Evolutionary conservation across 2,888 invertebrate species (phyloP), one percentile per base, ranked within the genome.

Genomic region (Spilarctia lutea): DNA sequence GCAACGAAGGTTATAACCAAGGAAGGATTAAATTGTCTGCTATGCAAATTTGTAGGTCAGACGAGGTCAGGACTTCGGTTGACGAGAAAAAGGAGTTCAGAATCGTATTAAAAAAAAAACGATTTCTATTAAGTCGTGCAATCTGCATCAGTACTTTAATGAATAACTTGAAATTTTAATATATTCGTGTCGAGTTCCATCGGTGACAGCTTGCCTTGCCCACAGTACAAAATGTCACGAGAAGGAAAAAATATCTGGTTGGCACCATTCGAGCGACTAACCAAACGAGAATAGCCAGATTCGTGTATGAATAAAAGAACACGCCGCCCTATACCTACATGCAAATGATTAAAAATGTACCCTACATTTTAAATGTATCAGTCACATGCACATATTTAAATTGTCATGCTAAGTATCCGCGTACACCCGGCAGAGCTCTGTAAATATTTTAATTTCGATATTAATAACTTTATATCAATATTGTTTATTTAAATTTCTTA

Each of bases 391-490:
- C 86, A 89, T 91, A 91, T 90, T 91, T 91, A 90, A 56, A 91
- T 94, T 94, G 93, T 93, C 90, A 94, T 94, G 94, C 91, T 92
- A 94, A 94, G 90, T 90, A 89, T 91, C 89, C 89, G 88, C 90
- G 81, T 86, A 86, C 91, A 91, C 87, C 90, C 90, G 89, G 89
- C 88, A 85, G 83, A 79, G 87, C 83, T 89, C 87, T 87, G 91
- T 92, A 91, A 93, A 93, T 93, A 93, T 93, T 92, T 91, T 90
- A 93, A 94, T 30, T 92, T 91, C 90, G 89, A 93, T 92, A 91
- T 89, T 93, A 93, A 93, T 93, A 93, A 90, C 92, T 92, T 90
- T 87, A 91, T 92, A 89, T 90, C 84, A 87, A 87, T 88, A 86
- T 85, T 83, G 84, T 88, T 86, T 83, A 84, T 85, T 83, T 68